A percentile compares a stretch with the other conserved stretches of the same genome.
These are phyloP conservation scores for Lasioglossum marginatum DNA, from an alignment of 2,888 invertebrate species.

Conservation along the genomic window DNA sequence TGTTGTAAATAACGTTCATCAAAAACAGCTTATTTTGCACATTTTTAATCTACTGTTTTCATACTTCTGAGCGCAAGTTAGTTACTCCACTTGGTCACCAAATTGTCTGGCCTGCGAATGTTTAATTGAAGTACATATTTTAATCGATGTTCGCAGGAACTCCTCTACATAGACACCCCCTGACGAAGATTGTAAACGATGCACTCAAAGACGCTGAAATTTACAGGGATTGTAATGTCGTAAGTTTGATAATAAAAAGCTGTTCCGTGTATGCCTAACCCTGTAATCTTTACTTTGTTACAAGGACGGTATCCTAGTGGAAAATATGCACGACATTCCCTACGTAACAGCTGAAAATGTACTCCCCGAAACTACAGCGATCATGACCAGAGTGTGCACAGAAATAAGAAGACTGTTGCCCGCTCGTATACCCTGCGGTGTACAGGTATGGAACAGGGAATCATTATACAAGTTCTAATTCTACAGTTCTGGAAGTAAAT, in stretches of 20 bases:
- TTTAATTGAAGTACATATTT: not conserved
- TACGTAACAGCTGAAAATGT: conserved; percentile 87
- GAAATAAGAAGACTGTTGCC: conserved; percentile 87
- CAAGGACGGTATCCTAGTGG: conserved; percentile 90
- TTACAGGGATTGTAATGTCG: conserved; percentile 87
- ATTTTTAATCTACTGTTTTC: not conserved
- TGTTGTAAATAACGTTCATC: conserved; percentile 18
- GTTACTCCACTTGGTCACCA: not conserved
- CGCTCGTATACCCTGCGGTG: conserved; percentile 86
- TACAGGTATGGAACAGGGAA: conserved; percentile 85
- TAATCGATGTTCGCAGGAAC: conserved; percentile 85
- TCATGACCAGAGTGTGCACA: conserved; percentile 88
- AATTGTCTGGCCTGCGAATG: not conserved
- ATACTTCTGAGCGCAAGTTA: not conserved
- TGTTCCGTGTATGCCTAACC: not conserved
- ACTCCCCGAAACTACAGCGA: conserved; percentile 89
- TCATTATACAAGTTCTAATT: not conserved
- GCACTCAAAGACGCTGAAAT: conserved; percentile 88
- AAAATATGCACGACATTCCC: conserved; percentile 93
- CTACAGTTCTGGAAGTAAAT: not conserved
- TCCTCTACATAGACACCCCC: conserved; percentile 86
- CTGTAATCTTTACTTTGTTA: conserved; percentile 28
- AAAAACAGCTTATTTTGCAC: conserved; percentile 31
- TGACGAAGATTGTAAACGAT: conserved; percentile 86
- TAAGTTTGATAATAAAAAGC: conserved; percentile 80